Conservation (phyloP, 2,888 invertebrate species). For the Leptinotarsa peninsularis region DNA sequence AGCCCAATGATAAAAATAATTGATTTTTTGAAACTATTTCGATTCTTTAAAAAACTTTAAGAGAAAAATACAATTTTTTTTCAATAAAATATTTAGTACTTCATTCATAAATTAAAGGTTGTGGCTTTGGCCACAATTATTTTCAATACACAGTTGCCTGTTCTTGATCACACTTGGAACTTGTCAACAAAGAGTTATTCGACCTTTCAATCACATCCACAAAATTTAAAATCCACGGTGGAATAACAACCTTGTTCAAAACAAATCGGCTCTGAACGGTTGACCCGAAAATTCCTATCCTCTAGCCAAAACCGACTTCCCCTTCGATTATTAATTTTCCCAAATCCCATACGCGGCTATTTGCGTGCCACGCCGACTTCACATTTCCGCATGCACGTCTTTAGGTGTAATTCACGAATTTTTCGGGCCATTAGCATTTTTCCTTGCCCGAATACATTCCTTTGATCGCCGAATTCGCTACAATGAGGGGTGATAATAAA, state of each 20-base stretch:
- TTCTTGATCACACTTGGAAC: no score
- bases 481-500: slow-evolving; percentile 18
- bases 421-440: slow-evolving; percentile 26
- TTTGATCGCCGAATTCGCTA: slow-evolving; percentile 24
- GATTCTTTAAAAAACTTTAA: no score
- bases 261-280: not conserved
- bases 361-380: slow-evolving; percentile 1
- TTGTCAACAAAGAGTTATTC: no score
- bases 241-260: not conserved
- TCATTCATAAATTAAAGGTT: no score
- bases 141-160: no score
- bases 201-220: no score
- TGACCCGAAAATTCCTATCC: not conserved
- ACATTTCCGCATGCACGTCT: slow-evolving; percentile 4
- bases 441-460: slow-evolving; percentile 26
- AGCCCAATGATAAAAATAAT: no score
- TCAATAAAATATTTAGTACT: no score
- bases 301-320: not conserved
- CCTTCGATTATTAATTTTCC: slow-evolving; percentile 4
- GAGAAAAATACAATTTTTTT: no score
- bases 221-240: no score
- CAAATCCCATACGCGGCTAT: slow-evolving; percentile 16
- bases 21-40: no score
- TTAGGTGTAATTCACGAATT: slow-evolving; percentile 13
- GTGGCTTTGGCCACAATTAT: no score